Evolutionary conservation across 2,888 invertebrate species (phyloP), one percentile per base, ranked within the genome.

Genomic region (Ernsta delagoae): DNA sequence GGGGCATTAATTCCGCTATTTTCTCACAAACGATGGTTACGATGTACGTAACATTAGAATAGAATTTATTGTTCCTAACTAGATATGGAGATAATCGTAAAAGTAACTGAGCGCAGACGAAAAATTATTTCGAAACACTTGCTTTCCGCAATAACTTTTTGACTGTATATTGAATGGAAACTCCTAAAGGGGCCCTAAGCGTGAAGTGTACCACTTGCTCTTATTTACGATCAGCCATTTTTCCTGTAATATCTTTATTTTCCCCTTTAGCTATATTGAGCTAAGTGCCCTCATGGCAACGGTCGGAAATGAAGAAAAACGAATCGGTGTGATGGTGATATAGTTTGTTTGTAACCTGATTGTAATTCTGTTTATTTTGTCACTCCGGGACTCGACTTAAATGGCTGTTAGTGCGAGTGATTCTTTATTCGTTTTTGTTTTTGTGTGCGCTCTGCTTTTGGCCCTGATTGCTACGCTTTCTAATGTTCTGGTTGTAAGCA

Each of bases 171-270:
- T 65, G 67, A 69, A 72, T 61, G 75, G 73, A 77, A 69, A 75
- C 74, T 75, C 16, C 16, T 11, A 16, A 4, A 75, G 77, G 77
- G 78, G 79, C 62, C 74, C 75, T 77, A 77, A 77, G 78, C 80
- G 81, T 75, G 77, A 83, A 84, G 79, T 81, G 77, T 75, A 76
- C 78, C 82, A 84, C 85, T 85, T 79, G 77, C 75, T 74, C 75
- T 88, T 89, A 89, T 89, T 88, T 89, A 89, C 83, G 81, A 80
- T 77, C 79, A 77, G 78, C 83, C 82, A 85, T 86, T 89, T 85
- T 80, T 48, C 16, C 50, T 7, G 16, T 50, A 50, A 50, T 50
- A 50, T 50, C 50, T 50, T 50, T 50, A 50, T 50, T 50, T 50
- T 50, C 4, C 50, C 50, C 50, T 12, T 50, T 16, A 50, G 71